Base-by-base conservation (phyloP, 2,797 vertebrate species). In the Schizopygopsis malacanthus region DNA sequence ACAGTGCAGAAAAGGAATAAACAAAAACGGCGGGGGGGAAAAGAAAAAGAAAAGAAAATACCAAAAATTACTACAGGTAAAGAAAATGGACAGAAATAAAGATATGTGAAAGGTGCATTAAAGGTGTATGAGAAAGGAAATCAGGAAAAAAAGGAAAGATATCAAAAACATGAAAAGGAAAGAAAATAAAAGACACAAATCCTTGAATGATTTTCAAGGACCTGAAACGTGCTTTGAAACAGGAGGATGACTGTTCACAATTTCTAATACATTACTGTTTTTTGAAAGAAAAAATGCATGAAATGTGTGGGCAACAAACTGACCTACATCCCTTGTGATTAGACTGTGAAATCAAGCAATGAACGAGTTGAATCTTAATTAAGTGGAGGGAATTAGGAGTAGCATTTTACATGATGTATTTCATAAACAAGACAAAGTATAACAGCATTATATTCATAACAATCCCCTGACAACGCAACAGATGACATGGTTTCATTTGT, bases 251-350 rank as follows among this genome's bases (percentile, higher is more conserved):
- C n/a, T 12, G 76, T 71, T 79, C 7, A 59, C 12, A 71, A 59
- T 12, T 70, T 41, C 52, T 16, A 20, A 71, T 61, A 79, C 41
- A 15, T 79, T 45, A 61, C 18, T 54, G 76, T 71, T 20, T 63
- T 73, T 20, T 75, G 59, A 81, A 73, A 65, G 41, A 63, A 72
- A 73, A 50, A 76, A 52, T 4, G 22, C 56, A 61, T 63, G 25
- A 39, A 80, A 80, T 80, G 20, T 25, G 8, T 8, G 28, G 25
- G 81, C 77, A 85, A 75, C 78, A 85, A 81, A 65, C 33, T 85
- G 84, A 72, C 81, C 73, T 83, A 50, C 63, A 82, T 85, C 69
- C 82, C 50, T 83, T 52, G 41, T 80, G 59, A 77, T 85, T 73
- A 54, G 47, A 79, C 61, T 78, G 78, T 59, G 45, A 87, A 39